Base-by-base conservation (phyloP, 92 coral and sea anemone species). In the Porites rus region DNA sequence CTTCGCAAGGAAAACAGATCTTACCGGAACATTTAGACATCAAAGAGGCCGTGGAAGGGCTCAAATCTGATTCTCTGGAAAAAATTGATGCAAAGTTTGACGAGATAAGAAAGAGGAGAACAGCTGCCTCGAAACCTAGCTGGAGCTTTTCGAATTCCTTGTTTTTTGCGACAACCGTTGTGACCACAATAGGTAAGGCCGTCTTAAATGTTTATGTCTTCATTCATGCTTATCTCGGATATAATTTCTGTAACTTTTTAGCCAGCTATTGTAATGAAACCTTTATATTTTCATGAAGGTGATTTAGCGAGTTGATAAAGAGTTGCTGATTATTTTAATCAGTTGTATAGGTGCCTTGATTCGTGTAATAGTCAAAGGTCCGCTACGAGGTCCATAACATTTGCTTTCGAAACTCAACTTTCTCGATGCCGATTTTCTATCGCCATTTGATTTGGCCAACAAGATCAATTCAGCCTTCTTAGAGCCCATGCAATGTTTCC, bases 111-210 rank as follows among this genome's bases (percentile, higher is more conserved):
- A 61, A 50, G 10, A 86, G 86, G 67, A 86, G 94, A 43, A 85
- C 38, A 51, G 88, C 79, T 58, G 98, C 96, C 58, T 69, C 92
- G n/a, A 88, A 88, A 38, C 98, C 94, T 1, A 61, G 84, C 16
- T 95, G 98, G 98, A 93, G 91, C 78, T 95, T 93, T 84, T 92
- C 98, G 1, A 95, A 95, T 84, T 92, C 98, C 1, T 74, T 95
- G 10, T 95, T 95, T 87, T 95, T 95, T 76, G 96, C 98, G 8
- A 93, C 98, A 4, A 93, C 98, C 8, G 89, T 95, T 17, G 94
- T 95, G 8, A 95, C 98, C 17, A 95, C 98, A 24, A 95, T 95
- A 8, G 98, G 98, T 95, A 68, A 88, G 96, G 69, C 21, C 51
- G 20, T 6, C 28, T 5, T 25, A 7, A 67, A 14, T 14, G 8